Evolutionary conservation across 2,113 vertebrate species (phyloP).

Genomic region (Apteryx owenii): DNA sequence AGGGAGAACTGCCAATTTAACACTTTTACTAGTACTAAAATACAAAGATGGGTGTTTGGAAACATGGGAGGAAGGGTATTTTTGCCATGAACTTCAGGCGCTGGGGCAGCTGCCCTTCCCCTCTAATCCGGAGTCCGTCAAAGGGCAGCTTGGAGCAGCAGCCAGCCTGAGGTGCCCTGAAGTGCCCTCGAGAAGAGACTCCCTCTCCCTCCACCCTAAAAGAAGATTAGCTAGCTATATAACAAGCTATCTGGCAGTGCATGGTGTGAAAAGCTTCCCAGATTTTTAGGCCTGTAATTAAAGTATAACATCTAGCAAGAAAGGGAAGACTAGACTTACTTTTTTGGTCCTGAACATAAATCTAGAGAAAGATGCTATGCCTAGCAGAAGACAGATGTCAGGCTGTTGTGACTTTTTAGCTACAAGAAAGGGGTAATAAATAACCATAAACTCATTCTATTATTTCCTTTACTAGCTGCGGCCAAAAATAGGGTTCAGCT

Average conservation of each 20-base stretch:
- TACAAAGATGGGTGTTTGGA: not conserved
- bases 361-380: not conserved
- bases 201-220: not conserved
- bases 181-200: not conserved
- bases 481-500: slow-evolving; percentile 26
- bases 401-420: not conserved
- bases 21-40: not conserved
- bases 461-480: not conserved
- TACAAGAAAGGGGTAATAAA: not conserved
- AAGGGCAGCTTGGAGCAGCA: not conserved
- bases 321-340: not conserved
- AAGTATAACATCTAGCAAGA: not conserved
- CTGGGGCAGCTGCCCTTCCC: not conserved
- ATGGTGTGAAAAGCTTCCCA: not conserved
- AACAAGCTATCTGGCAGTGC: accelerated
- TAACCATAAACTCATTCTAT: not conserved
- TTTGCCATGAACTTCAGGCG: not conserved
- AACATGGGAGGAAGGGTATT: not conserved
- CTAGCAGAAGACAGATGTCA: not conserved
- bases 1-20: not conserved
- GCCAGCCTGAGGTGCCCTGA: not conserved
- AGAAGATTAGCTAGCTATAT: not conserved
- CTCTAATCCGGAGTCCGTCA: not conserved
- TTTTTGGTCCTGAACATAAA: not conserved
- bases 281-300: not conserved